Evolutionary conservation across 2,888 invertebrate species (phyloP), one percentile per base, ranked within the genome.

Genomic region (Aelia acuminata): DNA sequence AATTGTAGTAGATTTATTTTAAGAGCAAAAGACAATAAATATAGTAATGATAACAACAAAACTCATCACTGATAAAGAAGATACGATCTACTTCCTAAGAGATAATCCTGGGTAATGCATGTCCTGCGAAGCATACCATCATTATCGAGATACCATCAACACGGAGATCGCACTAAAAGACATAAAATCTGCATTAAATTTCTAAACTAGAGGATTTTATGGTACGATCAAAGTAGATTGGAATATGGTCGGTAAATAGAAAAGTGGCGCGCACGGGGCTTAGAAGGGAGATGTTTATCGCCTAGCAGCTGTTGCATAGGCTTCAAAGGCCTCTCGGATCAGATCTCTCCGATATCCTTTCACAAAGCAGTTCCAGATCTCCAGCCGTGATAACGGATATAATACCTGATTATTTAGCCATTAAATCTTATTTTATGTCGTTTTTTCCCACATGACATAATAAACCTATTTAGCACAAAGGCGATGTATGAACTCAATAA

Each of bases 221-320:
- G 53, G 53, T 0, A n/a, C n/a, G 53, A 53, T 53, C 53, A 53
- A 53, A 53, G 53, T 50, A 53, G 53, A n/a, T 10, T 7, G 53
- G 53, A 53, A 53, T 53, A 53, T n/a, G n/a, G n/a, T n/a, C 53
- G 7, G 53, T 53, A 53, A 53, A 53, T 53, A 53, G 53, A 53
- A 53, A 53, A 53, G n/a, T 53, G n/a, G 53, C 53, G 20, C 22
- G 53, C 53, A n/a, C 22, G 49, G 53, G 53, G n/a, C 53, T 53
- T n/a, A n/a, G n/a, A 8, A n/a, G 8, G 0, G 0, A 10, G 53
- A 53, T 53, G n/a, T n/a, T 53, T n/a, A n/a, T n/a, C 10, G 8
- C 8, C 10, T 2, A n/a, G 53, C 53, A 53, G 53, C 53, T 53
- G 53, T 53, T 53, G 53, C 53, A 10, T 10, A n/a, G 53, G 53